Evolutionary conservation across 2,797 vertebrate species (phyloP), one percentile per base, ranked within the genome.

Genomic region (Anas acuta): DNA sequence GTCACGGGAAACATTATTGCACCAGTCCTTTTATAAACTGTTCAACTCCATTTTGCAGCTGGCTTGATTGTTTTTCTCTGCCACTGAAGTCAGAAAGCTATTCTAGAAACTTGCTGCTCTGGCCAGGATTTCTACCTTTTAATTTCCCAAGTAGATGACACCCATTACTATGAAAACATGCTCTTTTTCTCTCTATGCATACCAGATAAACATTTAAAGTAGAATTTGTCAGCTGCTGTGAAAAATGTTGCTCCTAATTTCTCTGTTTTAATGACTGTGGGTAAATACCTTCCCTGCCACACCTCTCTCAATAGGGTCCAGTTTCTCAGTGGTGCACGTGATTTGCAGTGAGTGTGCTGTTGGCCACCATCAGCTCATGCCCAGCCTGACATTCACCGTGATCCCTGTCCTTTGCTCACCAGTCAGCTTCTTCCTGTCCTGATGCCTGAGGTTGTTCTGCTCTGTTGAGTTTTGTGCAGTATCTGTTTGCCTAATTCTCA

Each of bases 21-120:
- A 1, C 45, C 1, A 3, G 12, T 79, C 45, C 54, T 91, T 79
- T 76, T 30, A 41, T 43, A 35, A 87, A 53, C 30, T 57, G 6
- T 92, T 88, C 62, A 83, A 35, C 11, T 84, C 67, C 23, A 9
- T 41, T 84, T 87, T 95, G 51, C 37, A 92, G 23, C 56, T 78
- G 69, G 13, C 47, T 61, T 74, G 51, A 62, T 51, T 82, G 17
- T 37, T 91, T 92, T 54, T 73, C 53, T 11, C 30, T 78, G 37
- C 32, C 57, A 6, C 21, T 49, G 26, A 84, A 81, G 71, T 78
- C 51, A 79, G 39, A 67, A 84, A 58, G 43, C 14, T 84, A 6
- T 47, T 65, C 54, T 49, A 90, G 71, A 92, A 39, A 35, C 35
- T 77, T 57, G 64, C 39, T 87, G 37, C 43, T 77, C 30, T 83